Evolutionary conservation across 2,888 invertebrate species (phyloP).

Genomic region (Acanthosepion pharaonis): DNA sequence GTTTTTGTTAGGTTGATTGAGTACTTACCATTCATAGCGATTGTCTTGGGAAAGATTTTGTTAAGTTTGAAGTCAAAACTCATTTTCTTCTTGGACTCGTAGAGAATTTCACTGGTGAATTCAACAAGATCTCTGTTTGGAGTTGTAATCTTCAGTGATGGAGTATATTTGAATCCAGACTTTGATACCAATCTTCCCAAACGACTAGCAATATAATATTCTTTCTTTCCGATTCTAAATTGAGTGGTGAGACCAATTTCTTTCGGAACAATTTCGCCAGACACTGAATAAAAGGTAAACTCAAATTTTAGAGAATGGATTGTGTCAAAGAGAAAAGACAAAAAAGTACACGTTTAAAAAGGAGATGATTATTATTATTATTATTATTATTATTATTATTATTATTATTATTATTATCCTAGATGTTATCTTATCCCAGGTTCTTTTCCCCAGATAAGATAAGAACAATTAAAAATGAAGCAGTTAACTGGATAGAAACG

Average conservation of each 20-base stretch:
- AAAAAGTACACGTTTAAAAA: no score
- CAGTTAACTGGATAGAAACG: neutral
- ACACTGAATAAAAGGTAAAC: neutral
- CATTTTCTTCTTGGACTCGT: neutral
- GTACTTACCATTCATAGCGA: slow-evolving; percentile 25
- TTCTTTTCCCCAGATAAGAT: neutral
- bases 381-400: no score
- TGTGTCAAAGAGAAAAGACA: no score
- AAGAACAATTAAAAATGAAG: neutral
- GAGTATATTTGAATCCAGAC: neutral
- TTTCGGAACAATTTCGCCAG: neutral
- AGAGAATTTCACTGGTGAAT: neutral
- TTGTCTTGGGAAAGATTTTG: slow-evolving; percentile 12
- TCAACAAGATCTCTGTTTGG: neutral
- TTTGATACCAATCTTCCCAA: neutral
- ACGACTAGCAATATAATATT: neutral
- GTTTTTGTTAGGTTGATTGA: neutral
- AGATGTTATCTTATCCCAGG: neutral
- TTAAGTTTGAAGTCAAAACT: slow-evolving; percentile 34
- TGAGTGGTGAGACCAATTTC: neutral
- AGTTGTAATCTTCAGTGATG: neutral
- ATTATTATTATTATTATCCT: neutral
- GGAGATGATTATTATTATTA: no score
- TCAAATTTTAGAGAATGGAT: no score
- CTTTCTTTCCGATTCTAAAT: neutral